Evolutionary conservation across 2,113 vertebrate genomes (phyloP).

Genomic region (Motacilla alba): DNA sequence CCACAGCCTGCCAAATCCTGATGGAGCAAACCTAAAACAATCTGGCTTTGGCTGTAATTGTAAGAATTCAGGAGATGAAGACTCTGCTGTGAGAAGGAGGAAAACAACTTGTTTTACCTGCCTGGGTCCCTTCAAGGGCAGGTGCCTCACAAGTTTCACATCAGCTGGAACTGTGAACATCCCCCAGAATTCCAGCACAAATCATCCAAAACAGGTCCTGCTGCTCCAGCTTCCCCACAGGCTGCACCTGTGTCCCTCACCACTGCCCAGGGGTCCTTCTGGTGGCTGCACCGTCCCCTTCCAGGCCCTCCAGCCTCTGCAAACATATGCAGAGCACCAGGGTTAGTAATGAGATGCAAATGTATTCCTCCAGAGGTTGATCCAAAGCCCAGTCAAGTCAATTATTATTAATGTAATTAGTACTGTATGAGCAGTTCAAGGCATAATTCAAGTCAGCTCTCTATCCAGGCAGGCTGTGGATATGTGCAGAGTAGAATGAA

Average conservation of each 20-base stretch:
- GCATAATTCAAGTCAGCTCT: slow-evolving; percentile 26
- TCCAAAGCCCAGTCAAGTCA: slow-evolving; percentile 47
- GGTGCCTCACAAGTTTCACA: neutral
- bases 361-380: slow-evolving; percentile 37
- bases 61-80: neutral
- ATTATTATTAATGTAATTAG: slow-evolving; percentile 63
- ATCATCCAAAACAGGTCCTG: rapidly evolving
- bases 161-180: neutral
- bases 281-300: rapidly evolving
- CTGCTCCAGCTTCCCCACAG: neutral
- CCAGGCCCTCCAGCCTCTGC: neutral
- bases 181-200: neutral
- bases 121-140: neutral
- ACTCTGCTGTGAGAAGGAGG: neutral
- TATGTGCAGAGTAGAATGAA: neutral
- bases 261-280: neutral
- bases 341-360: slow-evolving; percentile 45
- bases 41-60: neutral
- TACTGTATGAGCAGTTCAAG: slow-evolving; percentile 24
- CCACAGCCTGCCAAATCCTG: neutral
- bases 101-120: neutral
- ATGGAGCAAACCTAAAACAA: neutral
- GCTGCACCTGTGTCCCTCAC: neutral
- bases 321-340: neutral
- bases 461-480: neutral